phyloP scores from a whole-genome alignment of 1,140 invertebrate species.

The roundworm (Caenorhabditis elegans) region DNA sequence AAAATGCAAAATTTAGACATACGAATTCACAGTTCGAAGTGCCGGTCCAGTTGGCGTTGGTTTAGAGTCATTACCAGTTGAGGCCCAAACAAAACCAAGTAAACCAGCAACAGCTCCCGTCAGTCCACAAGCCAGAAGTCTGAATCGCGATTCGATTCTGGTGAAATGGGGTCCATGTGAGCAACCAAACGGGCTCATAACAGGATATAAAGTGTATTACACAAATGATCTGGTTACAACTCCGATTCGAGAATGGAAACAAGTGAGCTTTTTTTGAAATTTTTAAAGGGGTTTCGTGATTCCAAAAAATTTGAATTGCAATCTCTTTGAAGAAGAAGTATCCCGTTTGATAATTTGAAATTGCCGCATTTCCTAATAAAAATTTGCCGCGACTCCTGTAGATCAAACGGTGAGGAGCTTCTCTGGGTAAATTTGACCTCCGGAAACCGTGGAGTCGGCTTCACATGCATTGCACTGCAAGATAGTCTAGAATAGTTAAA shows the following conservation, averaged over 20 bases:
- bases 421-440: too few species aligned
- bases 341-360: too few species aligned
- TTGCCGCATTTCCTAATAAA: too few species aligned
- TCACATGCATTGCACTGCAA: too few species aligned
- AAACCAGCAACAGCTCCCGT: conserved; percentile 90
- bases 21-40: conserved; percentile 92
- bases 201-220: conserved; percentile 91
- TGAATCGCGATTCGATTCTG: conserved; percentile 82
- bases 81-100: conserved; percentile 88
- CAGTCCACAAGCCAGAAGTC: conserved; percentile 85
- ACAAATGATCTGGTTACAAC: conserved; percentile 72
- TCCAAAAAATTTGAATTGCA: too few species aligned
- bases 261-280: too few species aligned
- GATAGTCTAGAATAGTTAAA: too few species aligned
- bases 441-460: too few species aligned
- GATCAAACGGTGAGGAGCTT: too few species aligned
- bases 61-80: conserved; percentile 78
- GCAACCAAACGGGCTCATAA: conserved; percentile 89
- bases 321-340: too few species aligned
- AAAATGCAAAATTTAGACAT: conserved; percentile 70
- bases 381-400: too few species aligned
- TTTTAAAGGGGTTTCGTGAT: too few species aligned
- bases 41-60: conserved; percentile 89
- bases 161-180: conserved; percentile 96
- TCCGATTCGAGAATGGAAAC: conserved; percentile 50